Conservation (phyloP, 2,797 vertebrate species). For the Moxostoma hubbsi region DNA sequence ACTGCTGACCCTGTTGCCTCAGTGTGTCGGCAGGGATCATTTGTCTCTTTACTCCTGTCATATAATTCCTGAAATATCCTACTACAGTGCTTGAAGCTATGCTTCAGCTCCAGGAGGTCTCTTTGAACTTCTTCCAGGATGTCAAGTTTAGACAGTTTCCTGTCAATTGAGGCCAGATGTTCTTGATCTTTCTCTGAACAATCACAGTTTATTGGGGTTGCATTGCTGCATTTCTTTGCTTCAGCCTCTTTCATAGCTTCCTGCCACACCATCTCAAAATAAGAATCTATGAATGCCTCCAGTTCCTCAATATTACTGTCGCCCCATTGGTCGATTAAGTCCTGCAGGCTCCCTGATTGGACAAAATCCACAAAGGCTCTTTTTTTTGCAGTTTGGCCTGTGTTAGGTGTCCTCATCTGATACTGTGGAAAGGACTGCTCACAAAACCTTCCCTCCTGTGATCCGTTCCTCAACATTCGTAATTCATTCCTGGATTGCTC, state of each 20-base stretch:
- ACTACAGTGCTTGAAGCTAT: constrained; percentile 61
- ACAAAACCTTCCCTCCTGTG: constrained; percentile 7
- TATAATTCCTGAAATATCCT: constrained; percentile 60
- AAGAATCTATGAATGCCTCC: constrained; percentile 74
- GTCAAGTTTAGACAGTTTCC: constrained; percentile 72
- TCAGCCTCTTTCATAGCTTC: constrained; percentile 55
- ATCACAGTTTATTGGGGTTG: constrained; percentile 4
- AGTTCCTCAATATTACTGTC: constrained; percentile 73
- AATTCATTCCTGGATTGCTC: constrained; percentile 31
- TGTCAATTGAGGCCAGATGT: constrained; percentile 67
- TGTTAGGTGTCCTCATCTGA: not conserved
- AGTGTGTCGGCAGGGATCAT: constrained; percentile 5
- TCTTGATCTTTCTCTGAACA: constrained; percentile 13
- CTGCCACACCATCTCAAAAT: constrained; percentile 73
- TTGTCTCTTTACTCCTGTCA: constrained; percentile 27
- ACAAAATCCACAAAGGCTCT: constrained; percentile 53
- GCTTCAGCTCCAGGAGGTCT: constrained; percentile 67
- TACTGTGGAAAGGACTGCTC: constrained; percentile 1
- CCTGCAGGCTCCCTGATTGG: constrained; percentile 62
- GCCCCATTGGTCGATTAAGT: constrained; percentile 68
- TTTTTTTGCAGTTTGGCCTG: constrained; percentile 51
- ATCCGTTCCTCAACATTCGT: not conserved
- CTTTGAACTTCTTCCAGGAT: constrained; percentile 70
- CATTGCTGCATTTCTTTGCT: not conserved
- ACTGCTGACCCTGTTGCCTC: not conserved